These are phyloP conservation scores for Drosophila punjabiensis DNA, from an alignment of 1,140 invertebrate genomes.

Conservation along the genomic window DNA sequence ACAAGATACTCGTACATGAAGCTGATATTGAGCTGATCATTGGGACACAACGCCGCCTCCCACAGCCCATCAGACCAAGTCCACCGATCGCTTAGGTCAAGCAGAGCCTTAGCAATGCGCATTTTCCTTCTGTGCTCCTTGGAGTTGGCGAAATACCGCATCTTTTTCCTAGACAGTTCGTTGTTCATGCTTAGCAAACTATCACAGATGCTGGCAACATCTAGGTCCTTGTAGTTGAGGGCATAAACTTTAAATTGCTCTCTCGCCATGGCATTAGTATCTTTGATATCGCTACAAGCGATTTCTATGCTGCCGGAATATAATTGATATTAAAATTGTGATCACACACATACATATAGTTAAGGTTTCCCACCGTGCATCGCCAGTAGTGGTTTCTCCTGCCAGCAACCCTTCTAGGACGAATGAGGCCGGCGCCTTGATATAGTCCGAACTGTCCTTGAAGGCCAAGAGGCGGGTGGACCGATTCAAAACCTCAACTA, in stretches of 20 bases:
- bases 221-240: not conserved
- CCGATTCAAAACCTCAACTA: conserved; percentile 4
- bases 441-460: conserved; percentile 7
- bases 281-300: conserved; percentile 2
- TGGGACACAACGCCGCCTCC: conserved; percentile 86
- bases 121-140: conserved; percentile 85
- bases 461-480: conserved; percentile 1
- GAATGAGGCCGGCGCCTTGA: not conserved
- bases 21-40: conserved; percentile 88
- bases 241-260: conserved; percentile 3
- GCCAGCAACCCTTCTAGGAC: conserved; percentile 37
- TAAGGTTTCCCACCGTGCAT: conserved; percentile 53
- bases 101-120: conserved; percentile 84
- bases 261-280: not conserved
- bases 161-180: conserved; percentile 61
- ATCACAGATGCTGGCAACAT: conserved; percentile 23
- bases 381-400: conserved; percentile 62
- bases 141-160: conserved; percentile 85
- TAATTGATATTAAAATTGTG: not conserved
- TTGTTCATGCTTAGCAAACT: conserved; percentile 54
- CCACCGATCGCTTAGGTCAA: conserved; percentile 53
- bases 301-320: conserved; percentile 28
- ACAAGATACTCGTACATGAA: conserved; percentile 88
- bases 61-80: conserved; percentile 63
- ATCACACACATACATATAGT: not conserved